Evolutionary conservation across 92 coral and sea anemone species (phyloP), one percentile per base, ranked within the genome.

Genomic region (Nematostella vectensis): DNA sequence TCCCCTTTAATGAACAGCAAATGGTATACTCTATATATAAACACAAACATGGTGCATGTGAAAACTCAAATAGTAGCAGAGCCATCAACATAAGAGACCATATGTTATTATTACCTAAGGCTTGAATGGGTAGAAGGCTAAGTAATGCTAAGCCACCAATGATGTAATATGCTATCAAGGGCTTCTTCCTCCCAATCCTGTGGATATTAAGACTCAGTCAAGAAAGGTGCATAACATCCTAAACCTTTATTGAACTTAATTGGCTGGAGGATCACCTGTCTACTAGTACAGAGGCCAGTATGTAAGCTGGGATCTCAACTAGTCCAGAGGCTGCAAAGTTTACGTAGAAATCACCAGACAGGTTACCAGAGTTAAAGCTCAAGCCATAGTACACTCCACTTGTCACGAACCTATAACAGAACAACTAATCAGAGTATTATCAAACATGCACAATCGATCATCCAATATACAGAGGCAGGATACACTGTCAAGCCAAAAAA

Each of bases 231-330:
- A n/a, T n/a, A n/a, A n/a, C n/a, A n/a, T n/a, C n/a, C n/a, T n/a
- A n/a, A n/a, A n/a, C n/a, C n/a, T n/a, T n/a, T n/a, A n/a, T n/a
- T n/a, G n/a, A n/a, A n/a, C n/a, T n/a, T n/a, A n/a, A n/a, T n/a
- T n/a, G n/a, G n/a, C n/a, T n/a, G n/a, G n/a, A n/a, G 15, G 40
- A 59, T 62, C 79, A 91, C 98, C 54, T 85, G 76, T 91, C 86
- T 3, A 91, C 95, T 27, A 91, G 79, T 29, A 62, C 52, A 2
- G 91, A 77, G 8, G 98, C 98, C 11, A 91, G 58, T 11, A 81
- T 58, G 60, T 91, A 91, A 19, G 95, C 95, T 2, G 98, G 98
- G 51, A 91, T 91, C 65, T 91, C 98, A 23, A 91, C 98, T 60
- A 91, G 56, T 58, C 95, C 98, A 20, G 89, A 77, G 4, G 83